Base-by-base conservation (phyloP, 1,140 invertebrate genomes). In the Caenorhabditis briggsae region DNA sequence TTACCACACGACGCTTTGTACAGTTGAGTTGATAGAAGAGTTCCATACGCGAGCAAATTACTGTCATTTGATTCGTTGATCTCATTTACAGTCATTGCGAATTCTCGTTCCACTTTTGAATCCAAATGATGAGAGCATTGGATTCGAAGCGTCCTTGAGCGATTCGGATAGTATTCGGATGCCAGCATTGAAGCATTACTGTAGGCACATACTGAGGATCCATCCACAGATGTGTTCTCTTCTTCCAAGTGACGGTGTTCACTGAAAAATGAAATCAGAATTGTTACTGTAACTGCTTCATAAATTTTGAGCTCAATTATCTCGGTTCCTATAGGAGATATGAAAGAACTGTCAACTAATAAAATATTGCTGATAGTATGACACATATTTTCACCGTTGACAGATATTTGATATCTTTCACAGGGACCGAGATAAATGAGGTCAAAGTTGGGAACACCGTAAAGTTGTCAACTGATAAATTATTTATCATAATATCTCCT, bases 51-150 rank as follows among this genome's bases (percentile, higher is more conserved):
- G 12, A 78, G n/a, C 2, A 78, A 18, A 3, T 50, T 78, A 20
- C 46, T 8, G n/a, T 78, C 70, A 25, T 25, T 78, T 14, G 70
- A 78, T 20, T 78, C 70, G 46, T 78, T 78, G 5, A 78, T 78
- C 46, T 78, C 70, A 14, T 78, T 78, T 25, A 78, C 70, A 20
- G 46, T 50, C 46, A 78, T 83, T 56, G 23, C 23, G 74, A 58
- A 53, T 7, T 65, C 59, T 58, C 55, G 20, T 58, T 89, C 50
- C 7, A 64, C 41, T 18, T 55, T 82, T 7, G 74, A 82, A 18
- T 86, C 85, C 46, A 70, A 46, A 23, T 86, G 85, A 82, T 86
- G 55, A n/a, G 46, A 23, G n/a, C 85, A 86, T 82, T 86, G 85
- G 16, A 86, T 58, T 25, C 88, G 85, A 8, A 83, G 85, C 12